Evolutionary conservation across 2,113 vertebrate genomes (phyloP).

Genomic region (Mungos mungo): DNA sequence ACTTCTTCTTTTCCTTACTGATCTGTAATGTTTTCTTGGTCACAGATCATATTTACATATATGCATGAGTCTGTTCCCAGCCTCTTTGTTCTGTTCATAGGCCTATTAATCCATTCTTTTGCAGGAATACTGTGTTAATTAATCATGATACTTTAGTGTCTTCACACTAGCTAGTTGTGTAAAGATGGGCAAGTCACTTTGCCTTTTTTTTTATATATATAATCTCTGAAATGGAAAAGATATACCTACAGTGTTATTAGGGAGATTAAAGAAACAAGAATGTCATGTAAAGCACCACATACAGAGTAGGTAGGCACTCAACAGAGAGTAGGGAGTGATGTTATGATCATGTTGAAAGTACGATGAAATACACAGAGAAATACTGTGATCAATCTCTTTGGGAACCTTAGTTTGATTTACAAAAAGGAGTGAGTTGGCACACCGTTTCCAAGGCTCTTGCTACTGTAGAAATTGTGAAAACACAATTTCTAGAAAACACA

Average conservation of each 20-base stretch:
- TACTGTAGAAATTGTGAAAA: neutral
- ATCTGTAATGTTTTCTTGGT: neutral
- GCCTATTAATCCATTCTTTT: neutral
- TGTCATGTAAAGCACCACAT: neutral
- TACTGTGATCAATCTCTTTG: neutral
- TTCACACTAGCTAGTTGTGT: neutral
- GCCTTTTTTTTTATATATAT: neutral
- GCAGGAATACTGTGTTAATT: neutral
- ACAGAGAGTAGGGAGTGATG: neutral
- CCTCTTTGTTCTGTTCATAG: neutral
- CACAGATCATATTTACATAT: neutral
- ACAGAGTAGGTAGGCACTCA: neutral
- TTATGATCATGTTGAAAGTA: neutral
- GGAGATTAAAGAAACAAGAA: neutral
- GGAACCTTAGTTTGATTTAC: neutral
- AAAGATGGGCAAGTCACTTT: neutral
- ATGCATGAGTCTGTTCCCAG: neutral
- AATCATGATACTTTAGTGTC: neutral
- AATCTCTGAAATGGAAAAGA: neutral
- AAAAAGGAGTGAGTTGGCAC: neutral
- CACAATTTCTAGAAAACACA: conserved; percentile 14
- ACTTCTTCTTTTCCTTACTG: neutral
- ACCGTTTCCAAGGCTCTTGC: neutral
- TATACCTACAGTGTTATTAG: neutral
- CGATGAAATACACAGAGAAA: conserved; percentile 12